phyloP scores from a whole-genome alignment of 2,797 vertebrate genomes.

The Poecilia gillii region DNA sequence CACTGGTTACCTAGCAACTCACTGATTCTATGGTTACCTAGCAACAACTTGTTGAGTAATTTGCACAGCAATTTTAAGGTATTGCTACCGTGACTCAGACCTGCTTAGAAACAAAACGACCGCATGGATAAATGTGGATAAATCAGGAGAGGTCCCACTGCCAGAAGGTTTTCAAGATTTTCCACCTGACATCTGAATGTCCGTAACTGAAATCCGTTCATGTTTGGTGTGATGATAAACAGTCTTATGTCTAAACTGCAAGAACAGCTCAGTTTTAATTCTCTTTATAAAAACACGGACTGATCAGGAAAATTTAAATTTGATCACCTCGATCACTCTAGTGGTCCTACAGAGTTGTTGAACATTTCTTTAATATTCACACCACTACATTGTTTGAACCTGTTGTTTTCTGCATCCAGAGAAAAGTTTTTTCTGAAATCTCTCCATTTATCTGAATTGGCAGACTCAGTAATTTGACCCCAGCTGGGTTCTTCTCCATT shows the following conservation, averaged over 20 bases:
- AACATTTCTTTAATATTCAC: background rate
- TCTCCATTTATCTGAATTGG: slow-evolving; percentile 21
- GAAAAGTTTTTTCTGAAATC: background rate
- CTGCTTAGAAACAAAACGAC: too few species aligned
- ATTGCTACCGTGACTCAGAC: too few species aligned
- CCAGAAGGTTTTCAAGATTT: too few species aligned
- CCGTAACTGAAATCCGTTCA: too few species aligned
- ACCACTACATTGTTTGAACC: background rate
- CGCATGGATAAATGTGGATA: too few species aligned
- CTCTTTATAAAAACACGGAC: background rate
- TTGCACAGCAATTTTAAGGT: too few species aligned
- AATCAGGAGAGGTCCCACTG: too few species aligned
- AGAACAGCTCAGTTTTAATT: background rate
- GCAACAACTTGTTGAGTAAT: too few species aligned
- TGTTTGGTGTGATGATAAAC: background rate
- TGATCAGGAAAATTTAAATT: background rate
- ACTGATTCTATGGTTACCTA: too few species aligned
- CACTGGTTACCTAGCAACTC: too few species aligned
- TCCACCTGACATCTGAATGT: too few species aligned
- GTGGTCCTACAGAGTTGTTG: background rate
- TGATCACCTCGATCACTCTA: background rate
- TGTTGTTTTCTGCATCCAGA: background rate
- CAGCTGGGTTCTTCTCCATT: slow-evolving; percentile 34
- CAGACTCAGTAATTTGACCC: slow-evolving; percentile 39
- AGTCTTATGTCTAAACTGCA: background rate